Base-by-base conservation (phyloP, 2,888 invertebrate genomes). In the Phyllotreta cruciferae region DNA sequence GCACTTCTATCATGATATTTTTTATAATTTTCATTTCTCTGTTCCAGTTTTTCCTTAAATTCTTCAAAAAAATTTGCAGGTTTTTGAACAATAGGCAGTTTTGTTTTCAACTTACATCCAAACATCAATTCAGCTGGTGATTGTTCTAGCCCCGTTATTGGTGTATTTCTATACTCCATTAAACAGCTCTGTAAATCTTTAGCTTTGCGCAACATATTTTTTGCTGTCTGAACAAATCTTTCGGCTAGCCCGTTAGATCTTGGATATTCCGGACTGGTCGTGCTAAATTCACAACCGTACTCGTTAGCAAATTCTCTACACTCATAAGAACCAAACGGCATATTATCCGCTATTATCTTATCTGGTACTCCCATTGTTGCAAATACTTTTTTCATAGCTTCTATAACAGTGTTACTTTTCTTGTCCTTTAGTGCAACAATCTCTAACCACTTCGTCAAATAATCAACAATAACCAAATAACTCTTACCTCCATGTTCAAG, bases 231-330 rank as follows among this genome's bases (percentile, higher is more conserved):
- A 6, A 65, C 62, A 24, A 11, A 37, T 52, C 57, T 62, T 66
- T 68, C 68, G 7, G 66, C 67, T 42, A 67, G 54, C 5, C 67
- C 67, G 60, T 71, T 71, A 11, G 56, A 65, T 35, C 44, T 44
- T 9, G 69, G 70, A 38, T 68, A 68, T 35, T 57, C 38, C 24
- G 70, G 72, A 56, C 70, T 70, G 38, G 62, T 56, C n/a, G 60
- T 61, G 11, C 8, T 56, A 41, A 69, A 34, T 56, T 66, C 45
- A 62, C 70, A 68, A 56, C 63, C 56, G 62, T 61, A 70, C 3
- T 68, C 47, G 14, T 60, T 56, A n/a, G 62, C 56, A 67, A 71
- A 71, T 36, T 63, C 35, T 44, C 42, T 53, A 56, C 55, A 63
- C 63, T 64, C 62, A 57, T 49, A 62, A 1, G 60, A 66, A 39